A percentile compares a stretch with the other conserved stretches of the same genome.
Conservation (phyloP, 2,888 invertebrate genomes). For the Eumerus sabulonum region DNA sequence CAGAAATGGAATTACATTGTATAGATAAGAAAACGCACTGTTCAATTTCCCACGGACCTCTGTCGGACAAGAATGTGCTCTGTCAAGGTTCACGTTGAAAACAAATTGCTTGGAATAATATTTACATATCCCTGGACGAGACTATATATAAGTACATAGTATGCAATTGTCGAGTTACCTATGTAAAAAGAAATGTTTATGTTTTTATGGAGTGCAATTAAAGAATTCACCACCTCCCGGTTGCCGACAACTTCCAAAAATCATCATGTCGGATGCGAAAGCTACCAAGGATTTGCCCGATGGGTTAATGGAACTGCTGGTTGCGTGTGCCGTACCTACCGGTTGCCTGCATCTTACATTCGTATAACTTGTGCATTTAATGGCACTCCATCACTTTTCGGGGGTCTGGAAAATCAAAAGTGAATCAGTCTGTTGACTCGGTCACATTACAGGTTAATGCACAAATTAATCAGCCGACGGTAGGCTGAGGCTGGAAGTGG, state of each 20-base stretch:
- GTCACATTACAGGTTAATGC: constrained; percentile 68
- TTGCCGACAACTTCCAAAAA: constrained; percentile 51
- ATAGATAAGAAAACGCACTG: constrained; percentile 15
- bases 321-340: constrained; percentile 31
- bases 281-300: constrained; percentile 65
- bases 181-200: constrained; percentile 19
- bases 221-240: constrained; percentile 32
- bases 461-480: constrained; percentile 66
- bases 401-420: constrained; percentile 68
- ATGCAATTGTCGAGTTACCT: constrained; percentile 62
- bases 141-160: constrained; percentile 2
- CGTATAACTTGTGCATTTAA: constrained; percentile 61
- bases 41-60: constrained; percentile 34
- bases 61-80: not conserved
- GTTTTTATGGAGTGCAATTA: constrained; percentile 52
- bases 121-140: constrained; percentile 54
- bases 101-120: constrained; percentile 14
- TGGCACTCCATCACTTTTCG: constrained; percentile 69
- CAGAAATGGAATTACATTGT: constrained; percentile 13
- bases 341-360: too few species aligned
- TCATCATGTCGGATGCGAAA: constrained; percentile 21
- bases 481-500: constrained; percentile 26
- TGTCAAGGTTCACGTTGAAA: constrained; percentile 1
- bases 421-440: constrained; percentile 69
- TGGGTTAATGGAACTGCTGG: constrained; percentile 58